These are phyloP conservation scores for Bombylius discolor DNA, from an alignment of 2,888 invertebrate genomes.

Conservation along the genomic window DNA sequence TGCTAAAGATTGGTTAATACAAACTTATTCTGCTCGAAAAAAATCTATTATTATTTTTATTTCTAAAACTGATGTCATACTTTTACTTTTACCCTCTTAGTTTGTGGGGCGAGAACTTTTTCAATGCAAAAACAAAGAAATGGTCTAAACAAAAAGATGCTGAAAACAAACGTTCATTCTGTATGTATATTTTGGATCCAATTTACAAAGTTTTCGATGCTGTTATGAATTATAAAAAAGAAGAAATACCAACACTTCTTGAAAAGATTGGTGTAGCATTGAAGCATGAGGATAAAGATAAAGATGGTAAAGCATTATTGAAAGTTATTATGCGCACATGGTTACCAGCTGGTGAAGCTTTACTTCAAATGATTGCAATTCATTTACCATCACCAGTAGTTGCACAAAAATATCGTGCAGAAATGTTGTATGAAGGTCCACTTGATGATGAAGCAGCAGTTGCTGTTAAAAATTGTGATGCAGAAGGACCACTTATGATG, in stretches of 20 bases:
- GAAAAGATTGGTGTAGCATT: conserved; percentile 85
- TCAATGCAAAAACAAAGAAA: conserved; percentile 93
- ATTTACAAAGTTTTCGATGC: conserved; percentile 85
- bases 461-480: conserved; percentile 86
- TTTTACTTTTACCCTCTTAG: conserved; percentile 25
- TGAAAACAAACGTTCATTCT: conserved; percentile 94
- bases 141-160: conserved; percentile 87
- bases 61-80: neutral
- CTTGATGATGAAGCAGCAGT: conserved; percentile 89
- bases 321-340: conserved; percentile 98
- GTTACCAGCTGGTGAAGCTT: conserved; percentile 98
- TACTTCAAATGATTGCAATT: conserved; percentile 99
- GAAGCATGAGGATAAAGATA: conserved; percentile 89
- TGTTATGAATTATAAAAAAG: conserved; percentile 89
- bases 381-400: conserved; percentile 98
- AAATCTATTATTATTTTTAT: neutral
- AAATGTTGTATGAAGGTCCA: conserved; percentile 98
- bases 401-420: conserved; percentile 98
- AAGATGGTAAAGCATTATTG: conserved; percentile 89
- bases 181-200: conserved; percentile 96
- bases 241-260: conserved; percentile 75
- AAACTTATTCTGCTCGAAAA: conserved; percentile 7
- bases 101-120: conserved; percentile 99
- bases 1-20: conserved; percentile 37
- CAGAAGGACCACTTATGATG: conserved; percentile 98